Evolutionary conservation across 2,888 invertebrate genomes (phyloP), one percentile per base, ranked within the genome.

Genomic region (Allygus modestus): DNA sequence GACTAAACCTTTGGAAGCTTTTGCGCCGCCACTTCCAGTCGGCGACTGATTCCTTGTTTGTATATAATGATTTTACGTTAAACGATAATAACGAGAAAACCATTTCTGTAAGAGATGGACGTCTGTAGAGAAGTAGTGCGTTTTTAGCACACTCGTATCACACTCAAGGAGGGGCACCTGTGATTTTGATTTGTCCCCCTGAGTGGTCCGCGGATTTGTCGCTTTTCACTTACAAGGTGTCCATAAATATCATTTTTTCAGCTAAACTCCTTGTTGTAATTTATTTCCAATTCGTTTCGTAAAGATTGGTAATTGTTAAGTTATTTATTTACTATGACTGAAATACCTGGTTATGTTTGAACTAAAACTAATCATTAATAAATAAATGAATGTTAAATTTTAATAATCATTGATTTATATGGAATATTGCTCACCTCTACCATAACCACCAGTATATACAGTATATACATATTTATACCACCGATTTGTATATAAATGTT

Each of bases 21-120:
- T 83, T 51, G 28, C 54, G 71, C 75, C 33, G 83, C 31, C 69
- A 33, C 17, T 33, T 69, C 69, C 69, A 69, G 69, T 11, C 69
- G 69, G 33, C 73, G 20, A 41, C 20, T 23, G 41, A 73, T 33
- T 46, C 69, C 79, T 65, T 79, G 84, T 84, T 69, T 84, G 65
- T 84, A 84, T 41, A 84, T 84, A 61, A 58, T 61, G 20, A 75
- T 23, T 83, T 83, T 83, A 61, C 41, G 61, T 83, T 83, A 43
- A 83, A 43, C 43, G 20, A 69, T 82, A 51, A 65, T 82, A 46
- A 51, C 33, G 37, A 73, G 73, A 61, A 65, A 65, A 46, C 84
- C 84, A 84, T 84, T 84, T 84, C 84, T 84, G 33, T 43, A 61
- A 84, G 84, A 84, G 84, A 84, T 84, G 84, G 84, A 28, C 79